phyloP scores from a whole-genome alignment of 2,113 vertebrate species.

The Pomatorhinus ruficollis region DNA sequence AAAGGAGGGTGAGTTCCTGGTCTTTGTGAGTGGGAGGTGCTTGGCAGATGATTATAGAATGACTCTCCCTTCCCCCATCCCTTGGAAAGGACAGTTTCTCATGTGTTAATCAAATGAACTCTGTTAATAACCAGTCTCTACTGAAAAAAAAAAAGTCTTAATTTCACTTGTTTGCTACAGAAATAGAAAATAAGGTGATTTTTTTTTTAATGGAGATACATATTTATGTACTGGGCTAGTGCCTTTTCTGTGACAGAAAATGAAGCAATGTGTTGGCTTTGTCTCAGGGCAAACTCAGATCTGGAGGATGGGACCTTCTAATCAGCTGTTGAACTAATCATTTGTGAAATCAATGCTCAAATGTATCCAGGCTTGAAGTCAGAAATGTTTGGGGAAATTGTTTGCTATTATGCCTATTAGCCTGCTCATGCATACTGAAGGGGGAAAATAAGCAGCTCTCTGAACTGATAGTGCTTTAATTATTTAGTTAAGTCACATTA shows the following conservation, averaged over 20 bases:
- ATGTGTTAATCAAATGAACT: neutral
- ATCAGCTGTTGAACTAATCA: neutral
- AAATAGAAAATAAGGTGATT: neutral
- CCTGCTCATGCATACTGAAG: neutral
- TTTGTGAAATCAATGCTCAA: neutral
- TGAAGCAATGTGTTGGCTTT: neutral
- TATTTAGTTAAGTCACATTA: conserved; percentile 3
- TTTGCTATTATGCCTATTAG: neutral
- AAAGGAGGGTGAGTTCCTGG: neutral
- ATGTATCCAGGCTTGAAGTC: neutral
- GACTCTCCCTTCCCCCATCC: neutral
- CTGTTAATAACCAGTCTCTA: neutral
- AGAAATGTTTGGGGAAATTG: neutral
- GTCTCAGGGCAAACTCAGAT: neutral
- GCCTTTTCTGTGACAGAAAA: neutral
- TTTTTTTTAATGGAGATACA: neutral
- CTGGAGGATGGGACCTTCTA: neutral
- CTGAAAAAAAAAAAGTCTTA: neutral
- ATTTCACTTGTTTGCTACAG: neutral
- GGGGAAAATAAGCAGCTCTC: neutral
- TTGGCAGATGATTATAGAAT: neutral
- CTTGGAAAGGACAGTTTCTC: neutral
- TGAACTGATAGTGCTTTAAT: neutral
- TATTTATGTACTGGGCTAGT: neutral
- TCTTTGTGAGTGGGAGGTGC: neutral